phyloP scores from a whole-genome alignment of 2,113 vertebrate genomes.

The Thermophis baileyi region DNA sequence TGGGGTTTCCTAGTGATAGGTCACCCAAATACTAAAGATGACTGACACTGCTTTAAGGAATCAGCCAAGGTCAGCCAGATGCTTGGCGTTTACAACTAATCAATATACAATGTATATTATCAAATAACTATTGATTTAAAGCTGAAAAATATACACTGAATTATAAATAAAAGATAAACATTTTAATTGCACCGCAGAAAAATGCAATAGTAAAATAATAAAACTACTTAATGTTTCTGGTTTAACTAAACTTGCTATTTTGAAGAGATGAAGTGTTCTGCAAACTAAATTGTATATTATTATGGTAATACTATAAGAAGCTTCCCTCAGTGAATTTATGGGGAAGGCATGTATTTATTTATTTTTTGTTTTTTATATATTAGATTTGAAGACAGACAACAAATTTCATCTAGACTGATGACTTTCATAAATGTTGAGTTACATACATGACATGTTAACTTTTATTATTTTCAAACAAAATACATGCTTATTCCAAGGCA shows the following conservation, averaged over 20 bases:
- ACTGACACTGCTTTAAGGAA: neutral
- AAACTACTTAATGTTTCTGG: neutral
- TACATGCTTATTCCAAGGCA: neutral
- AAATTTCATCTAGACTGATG: constrained; percentile 21
- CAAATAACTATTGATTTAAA: constrained; percentile 3
- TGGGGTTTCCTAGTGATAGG: neutral
- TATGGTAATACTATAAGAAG: neutral
- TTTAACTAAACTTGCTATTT: constrained; percentile 2
- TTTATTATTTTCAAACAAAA: neutral
- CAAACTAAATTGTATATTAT: constrained; percentile 10
- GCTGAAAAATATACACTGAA: constrained; percentile 10
- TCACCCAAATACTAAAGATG: neutral
- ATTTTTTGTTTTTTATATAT: neutral
- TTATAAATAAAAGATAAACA: constrained; percentile 19
- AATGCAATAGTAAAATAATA: neutral
- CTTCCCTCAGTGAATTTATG: constrained; percentile 12
- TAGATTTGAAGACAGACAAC: neutral
- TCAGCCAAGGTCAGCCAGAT: neutral
- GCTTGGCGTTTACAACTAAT: constrained; percentile 34
- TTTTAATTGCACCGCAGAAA: constrained; percentile 11
- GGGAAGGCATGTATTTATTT: neutral
- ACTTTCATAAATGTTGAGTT: constrained; percentile 20
- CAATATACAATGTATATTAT: neutral
- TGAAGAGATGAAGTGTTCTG: constrained; percentile 25
- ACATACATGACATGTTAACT: neutral